phyloP scores from a whole-genome alignment of 2,797 vertebrate species.

The Loris lydekkerianus region DNA sequence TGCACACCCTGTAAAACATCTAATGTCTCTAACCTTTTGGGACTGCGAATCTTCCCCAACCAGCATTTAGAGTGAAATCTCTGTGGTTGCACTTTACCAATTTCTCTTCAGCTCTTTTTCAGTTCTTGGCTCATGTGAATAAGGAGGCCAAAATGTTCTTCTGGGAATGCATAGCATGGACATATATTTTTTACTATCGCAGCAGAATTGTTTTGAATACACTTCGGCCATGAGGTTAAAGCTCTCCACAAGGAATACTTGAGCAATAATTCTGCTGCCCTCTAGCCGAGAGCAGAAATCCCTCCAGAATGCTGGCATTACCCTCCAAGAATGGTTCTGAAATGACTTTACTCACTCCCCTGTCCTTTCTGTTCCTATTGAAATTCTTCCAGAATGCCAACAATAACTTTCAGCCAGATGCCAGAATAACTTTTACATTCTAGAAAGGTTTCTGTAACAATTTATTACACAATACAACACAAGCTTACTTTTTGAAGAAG shows the following conservation, averaged over 20 bases:
- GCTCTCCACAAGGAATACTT: slow-evolving; percentile 87
- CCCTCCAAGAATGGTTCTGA: slow-evolving; percentile 86
- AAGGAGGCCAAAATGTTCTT: slow-evolving; percentile 84
- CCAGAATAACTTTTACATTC: slow-evolving; percentile 75
- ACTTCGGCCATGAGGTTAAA: slow-evolving; percentile 86
- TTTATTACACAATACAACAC: background rate
- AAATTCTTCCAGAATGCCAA: slow-evolving; percentile 88
- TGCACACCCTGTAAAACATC: slow-evolving; percentile 72
- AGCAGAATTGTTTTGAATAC: slow-evolving; percentile 88
- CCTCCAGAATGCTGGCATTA: slow-evolving; percentile 80
- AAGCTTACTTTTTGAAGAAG: slow-evolving; percentile 22
- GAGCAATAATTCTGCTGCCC: slow-evolving; percentile 87
- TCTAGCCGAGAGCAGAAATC: slow-evolving; percentile 83
- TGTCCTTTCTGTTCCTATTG: slow-evolving; percentile 86
- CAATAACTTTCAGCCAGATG: slow-evolving; percentile 87
- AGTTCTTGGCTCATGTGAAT: slow-evolving; percentile 81
- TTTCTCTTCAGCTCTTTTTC: slow-evolving; percentile 70
- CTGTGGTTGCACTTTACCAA: slow-evolving; percentile 63
- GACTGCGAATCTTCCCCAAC: background rate
- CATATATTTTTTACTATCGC: slow-evolving; percentile 83
- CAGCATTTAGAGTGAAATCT: slow-evolving; percentile 65
- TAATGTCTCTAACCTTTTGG: slow-evolving; percentile 39
- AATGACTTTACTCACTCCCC: slow-evolving; percentile 85
- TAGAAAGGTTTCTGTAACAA: slow-evolving; percentile 69
- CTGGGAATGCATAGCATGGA: slow-evolving; percentile 78